Percentiles rank a stretch among this genome's conserved stretches.
Evolutionary conservation across 2,113 vertebrate genomes (phyloP).

Genomic region (Hyla sarda): DNA sequence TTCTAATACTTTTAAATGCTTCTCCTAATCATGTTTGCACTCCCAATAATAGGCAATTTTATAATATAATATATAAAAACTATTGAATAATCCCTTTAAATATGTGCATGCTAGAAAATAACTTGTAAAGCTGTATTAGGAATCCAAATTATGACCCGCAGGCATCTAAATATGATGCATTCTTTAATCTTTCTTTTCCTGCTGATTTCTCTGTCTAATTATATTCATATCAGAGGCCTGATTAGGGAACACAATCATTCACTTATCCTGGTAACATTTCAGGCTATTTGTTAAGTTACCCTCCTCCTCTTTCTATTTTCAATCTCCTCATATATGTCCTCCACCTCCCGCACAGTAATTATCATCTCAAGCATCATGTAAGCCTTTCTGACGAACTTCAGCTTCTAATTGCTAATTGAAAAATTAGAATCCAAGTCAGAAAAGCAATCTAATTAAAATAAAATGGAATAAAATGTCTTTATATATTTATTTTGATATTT

Average conservation of each 20-base stretch:
- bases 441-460: constrained; percentile 95
- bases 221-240: constrained; percentile 82
- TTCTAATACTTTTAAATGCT: too few species aligned
- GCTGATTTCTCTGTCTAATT: constrained; percentile 81
- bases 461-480: constrained; percentile 89
- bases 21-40: too few species aligned
- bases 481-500: constrained; percentile 68
- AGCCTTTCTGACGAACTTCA: constrained; percentile 83
- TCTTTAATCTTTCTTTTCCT: constrained; percentile 68
- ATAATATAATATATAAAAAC: neutral
- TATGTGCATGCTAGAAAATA: constrained; percentile 61
- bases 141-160: constrained; percentile 69
- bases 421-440: constrained; percentile 97
- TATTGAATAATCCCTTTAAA: constrained; percentile 19
- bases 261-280: constrained; percentile 83
- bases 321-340: constrained; percentile 64
- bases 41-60: too few species aligned
- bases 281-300: constrained; percentile 81
- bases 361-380: constrained; percentile 85
- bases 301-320: constrained; percentile 78
- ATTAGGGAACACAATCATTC: constrained; percentile 82
- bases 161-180: constrained; percentile 66
- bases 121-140: constrained; percentile 62
- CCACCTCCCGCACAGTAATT: constrained; percentile 80
- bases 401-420: constrained; percentile 98